Conservation (phyloP, 92 coral and sea anemone species). For the Pocillopora grandis region DNA sequence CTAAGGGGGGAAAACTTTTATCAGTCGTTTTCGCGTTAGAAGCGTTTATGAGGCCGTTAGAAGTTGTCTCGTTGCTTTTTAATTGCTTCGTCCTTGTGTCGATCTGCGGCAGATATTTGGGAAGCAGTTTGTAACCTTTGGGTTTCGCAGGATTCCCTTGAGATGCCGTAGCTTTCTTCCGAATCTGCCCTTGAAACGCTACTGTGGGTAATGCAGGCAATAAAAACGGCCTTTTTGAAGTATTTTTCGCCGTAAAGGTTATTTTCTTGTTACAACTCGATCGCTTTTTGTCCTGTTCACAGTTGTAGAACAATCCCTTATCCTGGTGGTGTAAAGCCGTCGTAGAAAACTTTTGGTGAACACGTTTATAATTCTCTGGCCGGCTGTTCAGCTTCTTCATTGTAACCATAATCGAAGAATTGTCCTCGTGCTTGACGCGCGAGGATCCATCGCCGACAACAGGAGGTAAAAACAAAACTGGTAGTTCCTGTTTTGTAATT, state of each 20-base stretch:
- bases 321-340: background rate
- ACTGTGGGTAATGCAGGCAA: constrained; percentile 8
- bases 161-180: background rate
- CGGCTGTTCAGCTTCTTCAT: background rate
- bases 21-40: background rate
- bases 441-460: background rate
- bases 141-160: background rate
- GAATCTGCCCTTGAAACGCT: background rate
- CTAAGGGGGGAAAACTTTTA: constrained; percentile 5
- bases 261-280: background rate
- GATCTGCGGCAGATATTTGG: constrained; percentile 25
- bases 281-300: background rate
- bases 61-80: background rate
- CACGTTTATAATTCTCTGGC: background rate
- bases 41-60: background rate
- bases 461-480: background rate
- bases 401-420: background rate
- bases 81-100: background rate
- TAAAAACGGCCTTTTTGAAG: background rate
- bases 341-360: background rate
- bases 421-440: background rate
- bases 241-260: background rate
- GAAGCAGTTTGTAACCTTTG: background rate
- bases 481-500: background rate
- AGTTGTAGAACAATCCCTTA: constrained; percentile 8